Conservation (phyloP, 2,113 vertebrate genomes). For the Heterochromis multidens region DNA sequence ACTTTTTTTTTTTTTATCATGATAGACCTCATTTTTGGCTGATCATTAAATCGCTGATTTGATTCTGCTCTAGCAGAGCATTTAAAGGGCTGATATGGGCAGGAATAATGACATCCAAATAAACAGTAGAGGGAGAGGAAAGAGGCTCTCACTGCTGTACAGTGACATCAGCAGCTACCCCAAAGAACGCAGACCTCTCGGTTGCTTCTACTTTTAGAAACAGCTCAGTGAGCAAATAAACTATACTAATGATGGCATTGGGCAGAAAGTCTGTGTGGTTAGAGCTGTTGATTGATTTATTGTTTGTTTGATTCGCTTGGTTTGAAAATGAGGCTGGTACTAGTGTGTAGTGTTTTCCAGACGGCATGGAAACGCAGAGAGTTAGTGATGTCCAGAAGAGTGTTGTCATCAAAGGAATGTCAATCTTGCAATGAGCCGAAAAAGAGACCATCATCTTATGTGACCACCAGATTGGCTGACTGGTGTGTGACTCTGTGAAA, state of each 20-base stretch:
- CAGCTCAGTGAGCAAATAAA: constrained; percentile 64
- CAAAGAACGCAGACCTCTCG: not conserved
- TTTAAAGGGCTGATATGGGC: not conserved
- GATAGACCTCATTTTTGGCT: not conserved
- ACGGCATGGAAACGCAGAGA: constrained; percentile 9
- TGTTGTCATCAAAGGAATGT: constrained; percentile 39
- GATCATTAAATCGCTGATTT: not conserved
- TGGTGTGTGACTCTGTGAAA: constrained; percentile 32
- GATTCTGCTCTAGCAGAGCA: constrained; percentile 18
- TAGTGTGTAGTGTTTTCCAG: constrained; percentile 48
- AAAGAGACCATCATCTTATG: constrained; percentile 10
- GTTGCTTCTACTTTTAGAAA: constrained; percentile 39
- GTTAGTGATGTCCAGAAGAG: constrained; percentile 23
- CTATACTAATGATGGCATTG: constrained; percentile 53
- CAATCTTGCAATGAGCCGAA: constrained; percentile 25
- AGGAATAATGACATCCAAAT: constrained; percentile 56
- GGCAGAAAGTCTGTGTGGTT: constrained; percentile 13
- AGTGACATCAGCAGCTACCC: constrained; percentile 41
- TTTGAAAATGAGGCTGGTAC: constrained; percentile 12
- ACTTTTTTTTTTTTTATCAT: too few species aligned
- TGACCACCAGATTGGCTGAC: constrained; percentile 24
- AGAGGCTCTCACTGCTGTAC: constrained; percentile 18
- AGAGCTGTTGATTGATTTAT: constrained; percentile 52
- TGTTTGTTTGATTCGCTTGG: constrained; percentile 43
- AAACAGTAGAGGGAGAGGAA: constrained; percentile 32